Conservation (phyloP, 2,888 invertebrate species). For the Seira musarum region DNA sequence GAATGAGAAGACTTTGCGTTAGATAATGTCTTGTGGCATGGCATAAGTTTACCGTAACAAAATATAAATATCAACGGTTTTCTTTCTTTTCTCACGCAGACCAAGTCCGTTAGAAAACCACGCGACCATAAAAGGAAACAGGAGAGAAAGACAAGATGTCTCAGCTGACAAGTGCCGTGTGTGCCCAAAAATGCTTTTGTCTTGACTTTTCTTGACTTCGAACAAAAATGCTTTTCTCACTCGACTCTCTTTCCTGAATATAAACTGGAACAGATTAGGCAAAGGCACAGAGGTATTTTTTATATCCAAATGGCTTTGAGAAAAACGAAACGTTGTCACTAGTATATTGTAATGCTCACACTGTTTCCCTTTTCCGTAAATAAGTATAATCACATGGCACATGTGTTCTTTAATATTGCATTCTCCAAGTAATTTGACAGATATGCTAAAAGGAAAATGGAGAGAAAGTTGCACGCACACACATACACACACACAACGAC, state of each 20-base stretch:
- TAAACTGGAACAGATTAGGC: neutral
- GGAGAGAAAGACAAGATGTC: constrained; percentile 37
- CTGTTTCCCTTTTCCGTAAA: neutral
- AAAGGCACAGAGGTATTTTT: neutral
- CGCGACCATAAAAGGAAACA: constrained; percentile 35
- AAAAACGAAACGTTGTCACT: too few species aligned
- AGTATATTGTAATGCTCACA: neutral
- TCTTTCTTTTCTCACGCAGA: too few species aligned
- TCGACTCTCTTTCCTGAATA: neutral
- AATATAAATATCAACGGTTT: neutral
- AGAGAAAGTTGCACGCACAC: constrained; percentile 29
- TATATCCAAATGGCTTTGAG: too few species aligned
- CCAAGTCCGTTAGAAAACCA: constrained; percentile 34
- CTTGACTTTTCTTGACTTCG: constrained; percentile 19
- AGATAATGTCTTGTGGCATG: neutral
- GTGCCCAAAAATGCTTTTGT: constrained; percentile 9
- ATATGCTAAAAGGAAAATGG: constrained; percentile 15
- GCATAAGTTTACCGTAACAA: neutral
- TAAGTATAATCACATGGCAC: constrained; percentile 10
- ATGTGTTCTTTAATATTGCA: constrained; percentile 7
- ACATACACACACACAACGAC: neutral
- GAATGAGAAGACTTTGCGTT: neutral
- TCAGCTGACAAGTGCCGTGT: constrained; percentile 33
- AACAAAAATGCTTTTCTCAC: neutral
- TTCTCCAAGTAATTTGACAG: constrained; percentile 7